Percentiles rank a stretch among this genome's conserved stretches.
phyloP scores from a whole-genome alignment of 2,113 vertebrate genomes.

The Archilochus colubris region DNA sequence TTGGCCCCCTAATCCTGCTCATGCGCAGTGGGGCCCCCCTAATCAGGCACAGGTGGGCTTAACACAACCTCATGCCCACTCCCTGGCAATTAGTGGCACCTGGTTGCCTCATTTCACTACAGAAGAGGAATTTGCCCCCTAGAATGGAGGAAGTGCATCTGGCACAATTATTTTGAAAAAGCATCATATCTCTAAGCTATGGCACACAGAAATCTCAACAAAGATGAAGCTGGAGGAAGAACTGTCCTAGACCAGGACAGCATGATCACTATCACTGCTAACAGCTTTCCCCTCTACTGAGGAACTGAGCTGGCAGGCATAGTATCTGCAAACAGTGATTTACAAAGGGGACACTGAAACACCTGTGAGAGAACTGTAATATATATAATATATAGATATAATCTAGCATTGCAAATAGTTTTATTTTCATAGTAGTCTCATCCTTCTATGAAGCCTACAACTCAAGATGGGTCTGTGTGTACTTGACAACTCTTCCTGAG shows the following conservation, averaged over 20 bases:
- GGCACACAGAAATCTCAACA: not conserved
- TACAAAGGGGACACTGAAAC: not conserved
- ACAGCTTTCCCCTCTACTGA: not conserved
- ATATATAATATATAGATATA: not conserved
- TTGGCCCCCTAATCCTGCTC: too few relatives aligned
- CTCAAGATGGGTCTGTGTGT: not conserved
- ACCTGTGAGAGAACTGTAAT: not conserved
- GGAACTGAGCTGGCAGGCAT: not conserved
- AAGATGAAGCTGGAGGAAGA: not conserved
- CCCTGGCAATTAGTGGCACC: too few relatives aligned
- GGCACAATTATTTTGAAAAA: not conserved
- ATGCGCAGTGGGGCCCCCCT: too few relatives aligned
- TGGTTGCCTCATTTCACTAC: too few relatives aligned
- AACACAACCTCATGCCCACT: too few relatives aligned
- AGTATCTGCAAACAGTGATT: accelerated
- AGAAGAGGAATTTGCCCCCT: not conserved
- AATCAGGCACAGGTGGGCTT: too few relatives aligned
- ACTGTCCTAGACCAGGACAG: not conserved
- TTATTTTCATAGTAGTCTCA: not conserved
- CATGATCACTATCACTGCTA: not conserved
- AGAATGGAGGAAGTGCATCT: not conserved
- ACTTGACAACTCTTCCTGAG: not conserved
- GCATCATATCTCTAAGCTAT: not conserved
- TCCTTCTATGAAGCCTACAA: not conserved
- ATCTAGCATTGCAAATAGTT: not conserved